Evolutionary conservation across 2,888 invertebrate genomes (phyloP).

Genomic region (Athalia rosae): DNA sequence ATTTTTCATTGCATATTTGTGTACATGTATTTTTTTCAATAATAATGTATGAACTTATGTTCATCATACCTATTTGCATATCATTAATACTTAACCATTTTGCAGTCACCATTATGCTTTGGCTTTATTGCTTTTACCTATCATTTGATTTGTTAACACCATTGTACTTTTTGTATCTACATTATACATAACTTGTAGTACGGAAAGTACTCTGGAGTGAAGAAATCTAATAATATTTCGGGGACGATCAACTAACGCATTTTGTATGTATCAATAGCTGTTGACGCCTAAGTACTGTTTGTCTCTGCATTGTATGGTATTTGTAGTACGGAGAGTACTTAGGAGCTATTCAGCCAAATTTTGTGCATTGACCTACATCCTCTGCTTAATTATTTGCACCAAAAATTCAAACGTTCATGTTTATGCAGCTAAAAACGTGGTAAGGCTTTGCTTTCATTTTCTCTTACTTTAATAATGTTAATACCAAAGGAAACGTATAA

Average conservation of each 20-base stretch:
- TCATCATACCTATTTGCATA: not conserved
- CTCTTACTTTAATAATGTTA: constrained; percentile 23
- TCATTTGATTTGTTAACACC: constrained; percentile 21
- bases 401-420: not conserved
- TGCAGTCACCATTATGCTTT: not conserved
- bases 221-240: constrained; percentile 3
- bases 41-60: not conserved
- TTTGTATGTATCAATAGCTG: constrained; percentile 7
- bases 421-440: not conserved
- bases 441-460: constrained; percentile 5
- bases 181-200: constrained; percentile 55
- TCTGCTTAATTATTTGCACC: not conserved
- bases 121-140: not conserved
- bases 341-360: constrained; percentile 16
- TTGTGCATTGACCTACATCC: not conserved
- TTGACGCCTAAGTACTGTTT: constrained; percentile 44
- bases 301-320: constrained; percentile 51
- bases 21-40: not conserved
- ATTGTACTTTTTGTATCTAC: constrained; percentile 51
- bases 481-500: not conserved
- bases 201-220: constrained; percentile 44
- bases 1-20: constrained; percentile 3
- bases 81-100: not conserved
- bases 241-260: not conserved
- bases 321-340: constrained; percentile 55